Evolutionary conservation across 2,113 vertebrate species (phyloP).

Genomic region (Aldabrachelys gigantea): DNA sequence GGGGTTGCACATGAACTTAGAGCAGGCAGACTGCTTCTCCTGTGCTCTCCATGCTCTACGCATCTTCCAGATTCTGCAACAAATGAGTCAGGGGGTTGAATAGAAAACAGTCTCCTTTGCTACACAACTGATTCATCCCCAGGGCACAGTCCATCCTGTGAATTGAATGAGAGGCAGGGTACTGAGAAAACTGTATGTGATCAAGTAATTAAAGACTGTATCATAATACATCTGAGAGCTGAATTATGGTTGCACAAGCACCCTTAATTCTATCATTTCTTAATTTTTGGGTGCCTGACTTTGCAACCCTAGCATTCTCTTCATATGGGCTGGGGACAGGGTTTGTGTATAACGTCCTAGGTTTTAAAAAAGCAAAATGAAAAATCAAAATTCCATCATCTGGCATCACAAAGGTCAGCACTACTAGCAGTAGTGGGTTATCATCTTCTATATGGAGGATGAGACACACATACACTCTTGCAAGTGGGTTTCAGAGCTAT

Average conservation of each 20-base stretch:
- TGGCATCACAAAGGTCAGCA: neutral
- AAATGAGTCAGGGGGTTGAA: neutral
- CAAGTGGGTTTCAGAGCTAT: neutral
- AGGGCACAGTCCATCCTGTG: rapidly evolving
- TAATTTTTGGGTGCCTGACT: neutral
- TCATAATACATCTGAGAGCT: neutral
- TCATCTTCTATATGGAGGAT: neutral
- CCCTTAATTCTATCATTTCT: neutral
- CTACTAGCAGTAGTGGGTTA: neutral
- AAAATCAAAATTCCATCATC: conserved; percentile 27
- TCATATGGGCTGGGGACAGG: rapidly evolving
- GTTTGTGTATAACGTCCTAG: conserved; percentile 31
- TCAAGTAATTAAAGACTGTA: neutral
- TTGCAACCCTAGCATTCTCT: neutral
- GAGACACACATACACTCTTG: neutral
- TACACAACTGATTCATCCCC: neutral
- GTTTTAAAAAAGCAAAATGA: neutral
- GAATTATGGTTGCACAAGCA: neutral
- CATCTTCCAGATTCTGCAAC: neutral
- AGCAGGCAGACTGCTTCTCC: neutral
- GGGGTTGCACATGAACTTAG: neutral
- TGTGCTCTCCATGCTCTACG: neutral
- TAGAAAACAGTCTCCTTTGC: neutral
- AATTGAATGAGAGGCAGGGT: neutral
- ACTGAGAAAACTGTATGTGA: neutral